These are phyloP conservation scores for Temnothorax curvispinosus DNA, from an alignment of 1,140 invertebrate species.

Conservation along the genomic window DNA sequence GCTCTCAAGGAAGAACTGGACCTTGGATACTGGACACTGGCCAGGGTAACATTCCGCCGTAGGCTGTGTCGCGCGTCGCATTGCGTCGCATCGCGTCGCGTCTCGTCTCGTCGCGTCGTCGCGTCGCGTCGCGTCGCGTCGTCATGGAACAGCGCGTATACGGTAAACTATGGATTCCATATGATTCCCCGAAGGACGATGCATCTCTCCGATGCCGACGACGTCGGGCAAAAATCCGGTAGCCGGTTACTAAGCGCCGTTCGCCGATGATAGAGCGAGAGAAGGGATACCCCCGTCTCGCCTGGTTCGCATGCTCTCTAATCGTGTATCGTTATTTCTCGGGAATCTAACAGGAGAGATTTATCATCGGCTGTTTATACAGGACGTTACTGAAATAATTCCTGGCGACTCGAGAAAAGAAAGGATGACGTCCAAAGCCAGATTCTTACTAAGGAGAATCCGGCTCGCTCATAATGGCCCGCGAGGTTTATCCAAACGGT, in stretches of 20 bases:
- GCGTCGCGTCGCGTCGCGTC: constrained; percentile 29
- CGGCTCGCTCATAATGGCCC: not conserved
- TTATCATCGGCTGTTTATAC: constrained; percentile 10
- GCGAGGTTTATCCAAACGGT: not conserved
- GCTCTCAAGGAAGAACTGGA: constrained; percentile 75
- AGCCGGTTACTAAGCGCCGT: constrained; percentile 8
- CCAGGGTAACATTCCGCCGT: constrained; percentile 74
- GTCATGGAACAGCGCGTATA: constrained; percentile 48
- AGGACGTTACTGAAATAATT: constrained; percentile 11
- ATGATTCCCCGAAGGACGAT: constrained; percentile 65
- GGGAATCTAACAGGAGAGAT: not conserved
- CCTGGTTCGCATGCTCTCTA: not conserved
- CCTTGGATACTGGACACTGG: constrained; percentile 69
- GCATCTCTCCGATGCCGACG: not conserved
- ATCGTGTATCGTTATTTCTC: constrained; percentile 29
- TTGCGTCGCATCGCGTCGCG: constrained; percentile 41
- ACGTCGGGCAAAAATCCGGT: not conserved
- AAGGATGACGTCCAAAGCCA: too few relatives aligned
- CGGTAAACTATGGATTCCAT: constrained; percentile 50
- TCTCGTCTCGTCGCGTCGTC: constrained; percentile 44
- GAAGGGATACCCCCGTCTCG: not conserved
- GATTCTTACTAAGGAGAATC: constrained; percentile 2
- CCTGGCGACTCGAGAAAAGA: not conserved
- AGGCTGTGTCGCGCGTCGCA: constrained; percentile 55
- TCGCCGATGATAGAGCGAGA: constrained; percentile 1